Base-by-base conservation (phyloP, 2,113 vertebrate species). In the Atractosteus spatula region DNA sequence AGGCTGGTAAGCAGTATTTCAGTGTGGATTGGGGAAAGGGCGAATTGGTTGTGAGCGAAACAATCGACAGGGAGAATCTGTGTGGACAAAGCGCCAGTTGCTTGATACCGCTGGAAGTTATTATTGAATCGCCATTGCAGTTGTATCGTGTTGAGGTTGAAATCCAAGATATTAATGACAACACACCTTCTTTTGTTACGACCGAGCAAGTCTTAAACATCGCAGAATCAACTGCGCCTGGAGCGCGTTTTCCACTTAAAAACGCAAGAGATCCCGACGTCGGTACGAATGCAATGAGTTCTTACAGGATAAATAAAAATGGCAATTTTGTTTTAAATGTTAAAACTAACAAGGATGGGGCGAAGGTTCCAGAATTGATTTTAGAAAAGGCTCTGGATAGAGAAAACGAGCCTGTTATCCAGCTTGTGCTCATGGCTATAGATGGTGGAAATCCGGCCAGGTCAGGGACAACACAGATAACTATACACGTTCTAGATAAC, bases 401-500 rank as follows among this genome's bases (percentile, higher is more conserved):
- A 72, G 87, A 88, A 14, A 78, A 73, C 62, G 41, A 87, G 54
- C 61, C 86, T 12, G 82, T 84, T 56, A 84, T 93, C 68, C 80
- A 74, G 41, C 74, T 95, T 2, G 84, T 81, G 0, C 77, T 95
- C 42, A 89, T 82, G 0, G 89, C 85, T 0, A 3, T 86, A 16
- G 77, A 92, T 87, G 92, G 93, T 3, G 93, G 92, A 5, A 80
- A 77, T 72, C 92, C 93, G 4, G 84, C 89, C 0, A 81, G 74
- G 68, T 90, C 91, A 73, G 92, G 93, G 4, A 78, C 87, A 13
- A 83, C 86, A 7, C 83, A 54, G 8, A 88, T 96, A 55, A 88
- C 80, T 0, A 84, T 95, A 62, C 79, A 87, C 8, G 86, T 96
- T 0, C 78, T 94, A 8, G 94, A 96, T 7, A 85, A 87, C 12